Conservation (phyloP, 2,113 vertebrate genomes). For the Nettapus auritus region DNA sequence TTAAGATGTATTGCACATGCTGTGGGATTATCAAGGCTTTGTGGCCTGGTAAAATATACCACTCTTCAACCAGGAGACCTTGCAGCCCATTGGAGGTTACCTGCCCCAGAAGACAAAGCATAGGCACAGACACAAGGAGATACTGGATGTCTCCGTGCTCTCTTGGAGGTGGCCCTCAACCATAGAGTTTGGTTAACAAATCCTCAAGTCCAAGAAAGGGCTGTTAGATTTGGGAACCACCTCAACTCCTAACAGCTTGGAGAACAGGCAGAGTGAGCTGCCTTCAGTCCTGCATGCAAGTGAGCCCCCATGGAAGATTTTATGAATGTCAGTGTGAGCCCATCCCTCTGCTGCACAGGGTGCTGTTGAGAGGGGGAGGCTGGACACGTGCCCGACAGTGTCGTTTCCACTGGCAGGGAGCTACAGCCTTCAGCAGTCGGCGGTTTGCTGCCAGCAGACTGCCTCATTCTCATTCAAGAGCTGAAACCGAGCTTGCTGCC, state of each 20-base stretch:
- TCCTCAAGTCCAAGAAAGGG: background rate
- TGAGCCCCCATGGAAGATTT: rapidly evolving
- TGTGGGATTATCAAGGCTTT: background rate
- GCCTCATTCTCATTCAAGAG: slow-evolving; percentile 35
- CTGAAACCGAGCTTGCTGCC: background rate
- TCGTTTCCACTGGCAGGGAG: background rate
- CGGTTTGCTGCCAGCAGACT: background rate
- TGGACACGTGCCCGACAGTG: rapidly evolving
- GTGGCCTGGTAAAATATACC: background rate
- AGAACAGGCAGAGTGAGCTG: background rate
- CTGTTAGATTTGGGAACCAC: background rate
- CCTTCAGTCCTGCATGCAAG: background rate
- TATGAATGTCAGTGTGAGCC: rapidly evolving
- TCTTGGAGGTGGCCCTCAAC: background rate
- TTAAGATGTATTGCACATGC: background rate
- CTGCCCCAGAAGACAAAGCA: background rate
- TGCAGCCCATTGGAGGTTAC: background rate
- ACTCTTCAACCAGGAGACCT: background rate
- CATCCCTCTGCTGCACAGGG: rapidly evolving
- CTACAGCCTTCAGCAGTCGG: background rate
- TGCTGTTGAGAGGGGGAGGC: background rate
- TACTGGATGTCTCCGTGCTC: background rate
- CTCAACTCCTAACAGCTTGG: rapidly evolving
- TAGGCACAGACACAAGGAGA: background rate
- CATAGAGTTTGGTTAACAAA: rapidly evolving